phyloP scores from a whole-genome alignment of 2,113 vertebrate species.

The Phycodurus eques region DNA sequence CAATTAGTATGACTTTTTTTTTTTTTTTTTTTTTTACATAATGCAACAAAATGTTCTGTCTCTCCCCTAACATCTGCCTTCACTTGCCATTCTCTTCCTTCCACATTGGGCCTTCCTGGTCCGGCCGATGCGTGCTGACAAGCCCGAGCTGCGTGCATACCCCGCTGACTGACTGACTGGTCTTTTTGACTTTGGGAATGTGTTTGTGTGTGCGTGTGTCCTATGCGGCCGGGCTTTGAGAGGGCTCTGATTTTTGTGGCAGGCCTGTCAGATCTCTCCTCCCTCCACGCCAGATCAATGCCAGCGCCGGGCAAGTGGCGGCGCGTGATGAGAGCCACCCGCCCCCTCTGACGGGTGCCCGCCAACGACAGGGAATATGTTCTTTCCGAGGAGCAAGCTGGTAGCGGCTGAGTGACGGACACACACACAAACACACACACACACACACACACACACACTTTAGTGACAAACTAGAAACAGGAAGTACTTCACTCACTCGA shows the following conservation, averaged over 20 bases:
- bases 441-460: not conserved
- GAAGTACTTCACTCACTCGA: not conserved
- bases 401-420: slow-evolving; percentile 80
- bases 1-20: too few relatives aligned
- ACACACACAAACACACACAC: slow-evolving; percentile 25
- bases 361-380: slow-evolving; percentile 91
- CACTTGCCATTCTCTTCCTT: slow-evolving; percentile 33
- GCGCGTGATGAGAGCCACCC: slow-evolving; percentile 72
- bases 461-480: slow-evolving; percentile 12
- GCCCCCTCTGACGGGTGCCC: slow-evolving; percentile 86
- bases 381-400: slow-evolving; percentile 89
- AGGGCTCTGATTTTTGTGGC: slow-evolving; percentile 92
- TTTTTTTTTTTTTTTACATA: not conserved
- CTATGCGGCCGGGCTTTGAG: slow-evolving; percentile 60
- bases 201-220: slow-evolving; percentile 29
- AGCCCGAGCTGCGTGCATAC: slow-evolving; percentile 74
- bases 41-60: not conserved
- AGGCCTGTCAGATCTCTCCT: slow-evolving; percentile 91
- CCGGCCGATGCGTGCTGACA: slow-evolving; percentile 58
- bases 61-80: slow-evolving; percentile 17
- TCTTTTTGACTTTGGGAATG: slow-evolving; percentile 84
- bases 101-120: slow-evolving; percentile 32
- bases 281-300: slow-evolving; percentile 72
- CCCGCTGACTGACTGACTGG: slow-evolving; percentile 88
- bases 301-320: slow-evolving; percentile 76